phyloP scores from a whole-genome alignment of 2,888 invertebrate species.

The Phalera bucephala region DNA sequence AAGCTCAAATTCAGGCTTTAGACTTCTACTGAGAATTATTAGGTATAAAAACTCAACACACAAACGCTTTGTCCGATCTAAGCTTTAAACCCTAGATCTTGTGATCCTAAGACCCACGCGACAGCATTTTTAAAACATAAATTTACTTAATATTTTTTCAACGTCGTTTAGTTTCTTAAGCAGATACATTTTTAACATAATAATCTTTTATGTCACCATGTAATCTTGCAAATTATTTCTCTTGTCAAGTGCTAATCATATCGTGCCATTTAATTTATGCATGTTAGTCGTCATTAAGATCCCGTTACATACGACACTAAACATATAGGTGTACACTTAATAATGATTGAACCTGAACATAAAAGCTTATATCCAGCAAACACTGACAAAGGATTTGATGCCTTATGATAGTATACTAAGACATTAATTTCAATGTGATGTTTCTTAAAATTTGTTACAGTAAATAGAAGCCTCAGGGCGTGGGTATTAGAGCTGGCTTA shows the following conservation, averaged over 20 bases:
- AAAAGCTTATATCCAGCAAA: constrained; percentile 43
- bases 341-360: constrained; percentile 60
- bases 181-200: too few species aligned
- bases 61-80: too few species aligned
- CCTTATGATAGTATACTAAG: constrained; percentile 30
- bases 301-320: constrained; percentile 76
- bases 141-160: too few species aligned
- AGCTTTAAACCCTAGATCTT: too few species aligned
- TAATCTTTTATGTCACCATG: too few species aligned
- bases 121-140: too few species aligned
- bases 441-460: constrained; percentile 71
- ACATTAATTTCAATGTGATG: constrained; percentile 30
- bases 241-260: constrained; percentile 27
- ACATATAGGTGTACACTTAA: constrained; percentile 81
- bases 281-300: constrained; percentile 76
- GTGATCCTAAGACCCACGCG: too few species aligned
- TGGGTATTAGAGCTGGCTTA: constrained; percentile 79
- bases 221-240: constrained; percentile 20
- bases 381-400: constrained; percentile 14
- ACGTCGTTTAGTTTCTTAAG: too few species aligned
- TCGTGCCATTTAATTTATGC: constrained; percentile 63
- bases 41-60: too few species aligned
- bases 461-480: constrained; percentile 67
- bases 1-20: too few species aligned
- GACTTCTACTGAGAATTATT: too few species aligned